A percentile compares a stretch with the other conserved stretches of the same genome.
Conservation (phyloP, 2,797 vertebrate genomes). For the Neomorphus geoffroyi region DNA sequence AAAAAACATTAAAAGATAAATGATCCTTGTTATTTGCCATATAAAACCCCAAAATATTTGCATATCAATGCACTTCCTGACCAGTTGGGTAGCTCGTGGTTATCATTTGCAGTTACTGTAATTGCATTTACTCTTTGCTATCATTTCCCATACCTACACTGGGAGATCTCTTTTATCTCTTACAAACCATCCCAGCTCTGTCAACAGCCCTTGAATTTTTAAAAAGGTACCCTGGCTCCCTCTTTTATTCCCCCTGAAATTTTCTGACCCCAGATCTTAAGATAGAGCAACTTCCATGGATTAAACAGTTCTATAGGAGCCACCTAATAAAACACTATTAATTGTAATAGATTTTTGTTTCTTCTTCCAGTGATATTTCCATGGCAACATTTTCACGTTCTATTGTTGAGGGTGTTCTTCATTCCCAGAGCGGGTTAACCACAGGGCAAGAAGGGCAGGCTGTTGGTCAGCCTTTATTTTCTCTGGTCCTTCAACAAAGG, state of each 20-base stretch:
- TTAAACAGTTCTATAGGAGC: constrained; percentile 66
- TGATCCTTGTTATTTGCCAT: not conserved
- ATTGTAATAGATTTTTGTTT: constrained; percentile 80
- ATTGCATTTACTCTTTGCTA: not conserved
- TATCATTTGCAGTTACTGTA: not conserved
- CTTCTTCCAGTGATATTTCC: constrained; percentile 76
- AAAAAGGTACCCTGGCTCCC: not conserved
- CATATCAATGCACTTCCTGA: not conserved
- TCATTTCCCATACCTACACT: constrained; percentile 19
- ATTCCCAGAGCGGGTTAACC: constrained; percentile 80
- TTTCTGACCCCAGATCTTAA: constrained; percentile 54
- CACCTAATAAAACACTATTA: constrained; percentile 78
- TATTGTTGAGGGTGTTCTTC: constrained; percentile 75
- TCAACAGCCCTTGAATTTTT: constrained; percentile 59
- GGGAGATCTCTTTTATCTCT: constrained; percentile 44
- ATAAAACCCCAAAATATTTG: not conserved
- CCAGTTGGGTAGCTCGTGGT: not conserved
- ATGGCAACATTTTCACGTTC: constrained; percentile 78
- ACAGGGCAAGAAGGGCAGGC: constrained; percentile 82
- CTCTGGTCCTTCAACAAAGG: constrained; percentile 85
- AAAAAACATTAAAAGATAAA: not conserved
- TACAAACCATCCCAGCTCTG: constrained; percentile 47
- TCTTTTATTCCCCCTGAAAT: constrained; percentile 51
- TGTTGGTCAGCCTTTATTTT: constrained; percentile 90
- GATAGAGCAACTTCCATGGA: constrained; percentile 53